Percentiles rank a stretch among this genome's conserved stretches.
Conservation (phyloP, 2,797 vertebrate genomes). For the Acrossocheilus fasciatus region DNA sequence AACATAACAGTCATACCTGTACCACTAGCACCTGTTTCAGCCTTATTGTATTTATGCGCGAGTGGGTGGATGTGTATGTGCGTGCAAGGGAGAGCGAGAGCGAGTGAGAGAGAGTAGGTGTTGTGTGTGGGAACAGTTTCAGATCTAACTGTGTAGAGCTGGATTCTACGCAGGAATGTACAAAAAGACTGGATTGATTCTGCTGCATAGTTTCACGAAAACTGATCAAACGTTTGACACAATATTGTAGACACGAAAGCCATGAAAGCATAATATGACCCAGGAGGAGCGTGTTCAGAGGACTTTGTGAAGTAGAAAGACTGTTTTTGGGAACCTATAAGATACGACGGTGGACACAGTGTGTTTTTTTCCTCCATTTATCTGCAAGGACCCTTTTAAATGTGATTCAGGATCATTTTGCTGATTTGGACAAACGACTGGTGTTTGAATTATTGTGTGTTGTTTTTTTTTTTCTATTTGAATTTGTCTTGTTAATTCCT, state of each 20-base stretch:
- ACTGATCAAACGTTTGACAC: constrained; percentile 37
- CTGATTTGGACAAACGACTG: constrained; percentile 19
- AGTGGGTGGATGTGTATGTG: constrained; percentile 22
- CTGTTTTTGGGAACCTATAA: neutral
- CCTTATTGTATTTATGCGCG: constrained; percentile 50
- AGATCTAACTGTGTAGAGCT: constrained; percentile 58
- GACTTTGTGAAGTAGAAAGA: neutral
- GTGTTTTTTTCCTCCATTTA: neutral
- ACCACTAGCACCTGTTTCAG: constrained; percentile 42
- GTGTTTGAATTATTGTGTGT: constrained; percentile 31
- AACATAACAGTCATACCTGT: constrained; percentile 32
- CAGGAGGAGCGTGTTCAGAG: neutral
- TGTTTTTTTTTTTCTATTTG: neutral
- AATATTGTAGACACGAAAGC: constrained; percentile 50
- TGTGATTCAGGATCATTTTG: constrained; percentile 28
- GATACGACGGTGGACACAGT: neutral
- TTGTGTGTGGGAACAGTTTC: constrained; percentile 25
- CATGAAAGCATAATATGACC: constrained; percentile 25
- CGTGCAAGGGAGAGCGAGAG: constrained; percentile 19
- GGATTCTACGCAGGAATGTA: constrained; percentile 62
- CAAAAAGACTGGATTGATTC: constrained; percentile 40
- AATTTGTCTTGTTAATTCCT: constrained; percentile 28
- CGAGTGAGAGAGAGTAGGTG: constrained; percentile 2
- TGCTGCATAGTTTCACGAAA: constrained; percentile 44
- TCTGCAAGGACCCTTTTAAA: constrained; percentile 37